Evolutionary conservation across 2,113 vertebrate species (phyloP).

Genomic region (Varanus komodoensis): DNA sequence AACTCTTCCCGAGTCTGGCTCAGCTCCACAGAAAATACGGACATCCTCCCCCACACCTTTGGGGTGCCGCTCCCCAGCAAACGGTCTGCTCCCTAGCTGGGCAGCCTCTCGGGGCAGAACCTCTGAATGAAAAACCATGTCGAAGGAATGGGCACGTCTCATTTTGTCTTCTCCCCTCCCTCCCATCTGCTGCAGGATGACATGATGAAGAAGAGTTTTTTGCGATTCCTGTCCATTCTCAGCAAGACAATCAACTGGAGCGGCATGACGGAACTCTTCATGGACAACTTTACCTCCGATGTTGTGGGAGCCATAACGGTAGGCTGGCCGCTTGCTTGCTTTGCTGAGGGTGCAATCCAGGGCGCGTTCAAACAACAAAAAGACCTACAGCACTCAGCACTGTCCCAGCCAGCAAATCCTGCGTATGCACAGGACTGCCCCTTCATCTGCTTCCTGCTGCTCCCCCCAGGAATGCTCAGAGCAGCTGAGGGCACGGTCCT

Average conservation of each 20-base stretch:
- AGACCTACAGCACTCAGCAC: too few relatives aligned
- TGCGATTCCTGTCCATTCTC: conserved; percentile 17
- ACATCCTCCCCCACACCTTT: too few relatives aligned
- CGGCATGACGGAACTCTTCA: conserved; percentile 20
- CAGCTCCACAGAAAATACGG: too few relatives aligned
- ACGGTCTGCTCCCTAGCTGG: background rate
- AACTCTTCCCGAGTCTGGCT: background rate
- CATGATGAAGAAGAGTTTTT: conserved; percentile 33
- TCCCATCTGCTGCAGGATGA: background rate
- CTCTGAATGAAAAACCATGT: background rate
- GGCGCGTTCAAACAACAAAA: too few relatives aligned
- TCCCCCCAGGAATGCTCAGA: background rate
- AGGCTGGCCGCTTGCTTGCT: background rate
- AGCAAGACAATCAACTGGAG: conserved; percentile 37
- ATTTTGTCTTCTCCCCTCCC: too few relatives aligned
- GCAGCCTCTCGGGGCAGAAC: background rate
- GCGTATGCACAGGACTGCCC: too few relatives aligned
- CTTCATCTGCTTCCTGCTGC: too few relatives aligned
- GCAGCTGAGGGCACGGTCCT: background rate
- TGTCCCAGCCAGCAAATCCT: too few relatives aligned
- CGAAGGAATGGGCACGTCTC: background rate
- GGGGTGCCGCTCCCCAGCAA: background rate
- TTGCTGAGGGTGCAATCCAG: too few relatives aligned
- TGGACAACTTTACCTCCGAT: conserved; percentile 11
- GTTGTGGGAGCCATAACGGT: conserved; percentile 9